Percentiles rank a stretch among this genome's conserved stretches.
phyloP scores from a whole-genome alignment of 2,888 invertebrate genomes.

The Philopedon plagiatum region DNA sequence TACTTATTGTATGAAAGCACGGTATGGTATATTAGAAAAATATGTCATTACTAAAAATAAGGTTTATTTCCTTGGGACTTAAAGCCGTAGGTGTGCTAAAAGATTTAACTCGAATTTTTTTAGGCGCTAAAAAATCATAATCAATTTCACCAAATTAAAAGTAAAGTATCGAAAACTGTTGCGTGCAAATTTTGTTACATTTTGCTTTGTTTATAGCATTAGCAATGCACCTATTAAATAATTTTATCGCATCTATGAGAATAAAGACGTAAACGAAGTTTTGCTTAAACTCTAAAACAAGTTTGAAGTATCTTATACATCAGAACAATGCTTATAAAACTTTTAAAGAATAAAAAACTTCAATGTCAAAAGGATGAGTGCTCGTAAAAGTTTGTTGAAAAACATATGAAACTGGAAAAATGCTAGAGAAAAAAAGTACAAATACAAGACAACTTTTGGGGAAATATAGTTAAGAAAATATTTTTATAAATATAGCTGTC shows the following conservation, averaged over 20 bases:
- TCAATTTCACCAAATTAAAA: no score
- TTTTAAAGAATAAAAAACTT: neutral
- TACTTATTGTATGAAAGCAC: no score
- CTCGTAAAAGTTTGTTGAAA: neutral
- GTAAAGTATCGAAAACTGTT: neutral
- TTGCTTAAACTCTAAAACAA: neutral
- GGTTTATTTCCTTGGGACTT: no score
- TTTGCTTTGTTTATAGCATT: neutral
- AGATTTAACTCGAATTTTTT: no score
- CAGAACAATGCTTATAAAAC: neutral
- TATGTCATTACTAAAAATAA: no score
- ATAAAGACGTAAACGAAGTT: neutral
- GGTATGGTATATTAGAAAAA: no score
- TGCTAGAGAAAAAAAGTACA: neutral
- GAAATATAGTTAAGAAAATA: neutral
- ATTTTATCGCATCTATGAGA: neutral
- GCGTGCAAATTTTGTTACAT: neutral
- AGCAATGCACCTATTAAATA: neutral
- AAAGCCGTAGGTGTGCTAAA: no score
- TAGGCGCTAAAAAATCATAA: no score
- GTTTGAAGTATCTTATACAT: neutral
- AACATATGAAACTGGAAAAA: conserved; percentile 3
- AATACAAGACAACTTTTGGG: neutral
- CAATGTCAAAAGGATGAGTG: neutral
- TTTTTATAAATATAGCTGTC: neutral